A percentile compares a stretch with the other conserved stretches of the same genome.
Conservation (phyloP, 2,888 invertebrate species). For the Brachyopa scutellaris region DNA sequence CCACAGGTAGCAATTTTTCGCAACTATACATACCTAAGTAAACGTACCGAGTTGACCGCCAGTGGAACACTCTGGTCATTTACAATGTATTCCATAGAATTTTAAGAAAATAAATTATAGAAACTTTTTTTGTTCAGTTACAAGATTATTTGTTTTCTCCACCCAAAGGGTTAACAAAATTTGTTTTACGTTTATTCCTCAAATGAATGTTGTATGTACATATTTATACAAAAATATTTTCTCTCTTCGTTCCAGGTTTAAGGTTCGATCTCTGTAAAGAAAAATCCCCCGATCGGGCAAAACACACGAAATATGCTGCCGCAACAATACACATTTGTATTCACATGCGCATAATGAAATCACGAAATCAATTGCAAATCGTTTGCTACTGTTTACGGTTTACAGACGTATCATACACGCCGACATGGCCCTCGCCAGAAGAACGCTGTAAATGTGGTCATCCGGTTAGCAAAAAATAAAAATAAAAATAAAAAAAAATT, state of each 20-base stretch:
- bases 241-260: conserved; percentile 19
- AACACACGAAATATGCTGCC: conserved; percentile 33
- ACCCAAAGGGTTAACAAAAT: conserved; percentile 52
- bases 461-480: background rate
- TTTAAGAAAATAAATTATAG: conserved; percentile 58
- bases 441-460: conserved; percentile 38
- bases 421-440: conserved; percentile 38
- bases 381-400: conserved; percentile 71
- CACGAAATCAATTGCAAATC: conserved; percentile 73
- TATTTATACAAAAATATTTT: no score
- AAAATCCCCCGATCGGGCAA: conserved; percentile 42
- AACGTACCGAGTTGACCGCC: no score
- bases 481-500: conserved; percentile 1
- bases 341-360: conserved; percentile 69
- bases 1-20: no score
- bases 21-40: no score
- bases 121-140: background rate
- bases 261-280: conserved; percentile 48
- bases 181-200: conserved; percentile 55
- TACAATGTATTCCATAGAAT: no score
- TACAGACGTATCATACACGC: conserved; percentile 61
- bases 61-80: no score
- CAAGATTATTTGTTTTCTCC: conserved; percentile 9
- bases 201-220: no score
- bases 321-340: conserved; percentile 57